Evolutionary conservation across 2,797 vertebrate genomes (phyloP).

Genomic region (Anabacerthia variegaticeps): DNA sequence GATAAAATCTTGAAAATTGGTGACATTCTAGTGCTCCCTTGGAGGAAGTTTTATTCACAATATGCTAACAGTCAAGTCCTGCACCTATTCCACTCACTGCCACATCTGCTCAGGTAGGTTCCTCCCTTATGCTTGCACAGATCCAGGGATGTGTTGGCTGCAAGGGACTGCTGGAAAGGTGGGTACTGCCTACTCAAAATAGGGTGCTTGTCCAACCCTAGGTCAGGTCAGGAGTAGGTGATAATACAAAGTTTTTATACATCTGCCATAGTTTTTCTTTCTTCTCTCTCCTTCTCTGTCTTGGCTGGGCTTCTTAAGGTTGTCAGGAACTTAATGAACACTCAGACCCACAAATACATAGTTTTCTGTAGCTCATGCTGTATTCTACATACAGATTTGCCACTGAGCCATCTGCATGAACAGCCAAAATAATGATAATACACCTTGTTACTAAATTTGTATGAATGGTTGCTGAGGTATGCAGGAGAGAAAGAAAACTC

Average conservation of each 20-base stretch:
- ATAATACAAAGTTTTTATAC: not conserved
- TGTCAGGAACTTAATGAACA: not conserved
- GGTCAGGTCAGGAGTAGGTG: not conserved
- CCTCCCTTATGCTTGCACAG: rapidly evolving
- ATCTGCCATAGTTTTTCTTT: not conserved
- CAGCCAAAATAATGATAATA: not conserved
- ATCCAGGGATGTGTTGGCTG: rapidly evolving
- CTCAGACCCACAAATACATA: not conserved
- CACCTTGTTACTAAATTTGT: not conserved
- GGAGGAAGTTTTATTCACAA: not conserved
- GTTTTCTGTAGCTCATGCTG: not conserved
- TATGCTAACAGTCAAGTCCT: not conserved
- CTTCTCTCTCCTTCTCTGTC: not conserved
- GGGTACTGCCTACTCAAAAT: not conserved
- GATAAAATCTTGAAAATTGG: not conserved
- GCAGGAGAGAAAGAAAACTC: not conserved
- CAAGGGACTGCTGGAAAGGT: not conserved
- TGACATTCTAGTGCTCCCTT: not conserved
- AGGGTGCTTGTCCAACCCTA: not conserved
- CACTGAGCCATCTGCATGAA: not conserved
- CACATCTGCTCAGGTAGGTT: not conserved
- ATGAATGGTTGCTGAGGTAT: not conserved
- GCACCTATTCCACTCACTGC: not conserved
- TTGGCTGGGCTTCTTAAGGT: not conserved
- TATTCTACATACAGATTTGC: not conserved